These are phyloP conservation scores for Gopherus evgoodei DNA, from an alignment of 2,113 vertebrate species.

Conservation along the genomic window DNA sequence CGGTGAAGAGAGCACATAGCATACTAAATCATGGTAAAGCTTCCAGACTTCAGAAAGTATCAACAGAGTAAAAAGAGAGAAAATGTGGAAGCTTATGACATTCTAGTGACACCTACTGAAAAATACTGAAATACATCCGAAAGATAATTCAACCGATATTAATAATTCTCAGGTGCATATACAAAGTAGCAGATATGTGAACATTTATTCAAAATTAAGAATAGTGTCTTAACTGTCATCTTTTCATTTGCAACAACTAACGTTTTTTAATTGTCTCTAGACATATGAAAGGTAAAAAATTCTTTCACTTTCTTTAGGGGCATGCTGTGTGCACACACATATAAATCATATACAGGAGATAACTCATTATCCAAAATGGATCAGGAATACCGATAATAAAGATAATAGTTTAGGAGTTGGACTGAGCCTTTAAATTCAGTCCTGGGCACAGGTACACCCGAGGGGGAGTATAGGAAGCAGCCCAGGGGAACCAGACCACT, in stretches of 20 bases:
- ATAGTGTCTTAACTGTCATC: not conserved
- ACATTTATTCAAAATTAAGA: not conserved
- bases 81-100: not conserved
- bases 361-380: accelerated
- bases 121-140: not conserved
- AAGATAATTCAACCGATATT: not conserved
- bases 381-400: accelerated
- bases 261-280: not conserved
- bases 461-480: no score
- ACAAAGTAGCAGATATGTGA: not conserved
- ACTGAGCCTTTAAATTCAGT: accelerated
- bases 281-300: not conserved
- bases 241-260: not conserved
- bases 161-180: not conserved
- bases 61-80: not conserved
- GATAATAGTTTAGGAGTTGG: accelerated
- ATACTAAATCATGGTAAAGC: not conserved
- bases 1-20: not conserved
- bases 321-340: accelerated
- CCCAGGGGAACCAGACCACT: no score
- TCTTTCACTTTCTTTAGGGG: not conserved
- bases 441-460: no score
- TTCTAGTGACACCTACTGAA: conserved; percentile 68
- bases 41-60: not conserved
- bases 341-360: not conserved